These are phyloP conservation scores for Apistogramma diplotaenia DNA, from an alignment of 2,113 vertebrate genomes.

Conservation along the genomic window DNA sequence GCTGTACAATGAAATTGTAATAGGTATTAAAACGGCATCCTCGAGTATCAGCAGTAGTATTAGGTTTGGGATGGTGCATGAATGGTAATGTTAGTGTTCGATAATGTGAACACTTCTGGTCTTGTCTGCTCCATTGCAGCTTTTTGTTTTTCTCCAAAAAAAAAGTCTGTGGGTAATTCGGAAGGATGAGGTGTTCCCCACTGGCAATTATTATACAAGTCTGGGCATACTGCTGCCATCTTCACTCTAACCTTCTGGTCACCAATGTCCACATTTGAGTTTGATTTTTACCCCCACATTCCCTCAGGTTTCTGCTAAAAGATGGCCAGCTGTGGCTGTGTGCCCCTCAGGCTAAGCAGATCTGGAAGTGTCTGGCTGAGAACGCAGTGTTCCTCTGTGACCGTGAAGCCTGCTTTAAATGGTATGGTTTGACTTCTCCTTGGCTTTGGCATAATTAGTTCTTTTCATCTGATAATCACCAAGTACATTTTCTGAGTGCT, in stretches of 20 bases:
- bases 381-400: constrained; percentile 99
- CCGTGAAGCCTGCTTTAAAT: constrained; percentile 99
- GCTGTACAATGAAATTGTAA: too few relatives aligned
- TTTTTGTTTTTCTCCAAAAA: background rate
- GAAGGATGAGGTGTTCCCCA: background rate
- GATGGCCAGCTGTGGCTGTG: constrained; percentile 99
- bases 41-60: too few relatives aligned
- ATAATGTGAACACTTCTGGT: too few relatives aligned
- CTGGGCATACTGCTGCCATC: background rate
- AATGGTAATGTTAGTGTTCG: too few relatives aligned
- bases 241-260: background rate
- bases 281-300: background rate
- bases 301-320: constrained; percentile 92
- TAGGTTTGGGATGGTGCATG: too few relatives aligned
- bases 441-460: background rate
- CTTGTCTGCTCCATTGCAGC: too few relatives aligned
- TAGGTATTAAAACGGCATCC: too few relatives aligned
- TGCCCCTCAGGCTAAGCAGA: constrained; percentile 98
- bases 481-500: background rate
- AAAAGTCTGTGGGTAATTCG: background rate
- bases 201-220: background rate
- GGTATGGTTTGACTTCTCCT: constrained; percentile 71
- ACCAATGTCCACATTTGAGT: constrained; percentile 13
- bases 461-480: background rate
- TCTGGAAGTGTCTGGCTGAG: constrained; percentile 99